Conservation (phyloP, 2,113 vertebrate genomes). For the Oplegnathus fasciatus region DNA sequence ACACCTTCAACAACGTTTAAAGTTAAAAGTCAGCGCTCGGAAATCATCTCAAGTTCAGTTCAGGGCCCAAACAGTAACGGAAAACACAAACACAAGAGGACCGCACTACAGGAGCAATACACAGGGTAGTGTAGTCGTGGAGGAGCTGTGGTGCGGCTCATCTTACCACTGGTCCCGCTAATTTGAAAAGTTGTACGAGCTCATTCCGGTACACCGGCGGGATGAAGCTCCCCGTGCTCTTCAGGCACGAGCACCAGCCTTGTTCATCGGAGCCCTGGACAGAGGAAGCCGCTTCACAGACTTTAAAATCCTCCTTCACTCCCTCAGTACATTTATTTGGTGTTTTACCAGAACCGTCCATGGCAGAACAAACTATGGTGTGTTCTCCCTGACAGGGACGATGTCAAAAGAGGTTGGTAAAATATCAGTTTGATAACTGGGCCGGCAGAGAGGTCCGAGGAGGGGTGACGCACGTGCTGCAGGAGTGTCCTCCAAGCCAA, state of each 20-base stretch:
- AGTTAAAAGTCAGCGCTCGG: too few species aligned
- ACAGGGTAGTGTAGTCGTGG: neutral
- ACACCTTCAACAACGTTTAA: neutral
- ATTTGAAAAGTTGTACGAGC: slow-evolving; percentile 69
- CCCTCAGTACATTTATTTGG: neutral
- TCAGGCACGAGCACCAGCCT: slow-evolving; percentile 20
- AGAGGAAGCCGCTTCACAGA: neutral
- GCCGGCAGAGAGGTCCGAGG: neutral
- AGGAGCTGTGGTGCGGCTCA: neutral
- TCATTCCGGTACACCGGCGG: slow-evolving; percentile 70
- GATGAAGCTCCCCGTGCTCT: slow-evolving; percentile 33
- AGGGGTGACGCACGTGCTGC: neutral
- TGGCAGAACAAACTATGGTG: rapidly evolving
- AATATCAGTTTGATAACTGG: neutral
- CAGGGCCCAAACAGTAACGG: too few species aligned
- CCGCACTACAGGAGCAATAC: too few species aligned
- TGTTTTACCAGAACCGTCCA: slow-evolving; percentile 23
- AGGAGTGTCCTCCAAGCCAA: neutral
- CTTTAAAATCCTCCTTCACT: neutral
- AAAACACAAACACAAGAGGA: too few species aligned
- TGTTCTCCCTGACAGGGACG: neutral
- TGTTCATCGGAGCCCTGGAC: neutral
- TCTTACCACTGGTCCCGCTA: slow-evolving; percentile 83
- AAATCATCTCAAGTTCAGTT: neutral
- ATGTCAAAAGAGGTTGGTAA: neutral